Conservation (phyloP, 2,888 invertebrate genomes). For the Hydrotaea diabolus region DNA sequence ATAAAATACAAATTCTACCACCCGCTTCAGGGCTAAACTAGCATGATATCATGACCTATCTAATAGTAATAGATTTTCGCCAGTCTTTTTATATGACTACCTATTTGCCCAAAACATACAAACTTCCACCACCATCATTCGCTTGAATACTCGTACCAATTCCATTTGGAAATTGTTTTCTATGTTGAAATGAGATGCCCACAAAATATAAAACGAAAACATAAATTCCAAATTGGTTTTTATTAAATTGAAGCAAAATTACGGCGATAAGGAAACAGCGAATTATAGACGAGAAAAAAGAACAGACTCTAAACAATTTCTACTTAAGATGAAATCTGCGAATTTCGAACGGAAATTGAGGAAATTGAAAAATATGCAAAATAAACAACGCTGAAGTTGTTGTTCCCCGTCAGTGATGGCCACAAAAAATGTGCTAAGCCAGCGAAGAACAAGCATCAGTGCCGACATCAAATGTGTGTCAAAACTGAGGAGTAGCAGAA, state of each 20-base stretch:
- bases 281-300: constrained; percentile 17
- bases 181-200: not conserved
- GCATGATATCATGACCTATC: too few relatives aligned
- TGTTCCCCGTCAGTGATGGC: not conserved
- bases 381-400: not conserved
- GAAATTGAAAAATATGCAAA: constrained; percentile 52
- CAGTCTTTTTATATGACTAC: too few relatives aligned
- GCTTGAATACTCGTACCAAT: too few relatives aligned
- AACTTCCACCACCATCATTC: too few relatives aligned
- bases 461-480: not conserved
- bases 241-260: constrained; percentile 24
- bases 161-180: too few relatives aligned
- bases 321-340: constrained; percentile 9
- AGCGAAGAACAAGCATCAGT: constrained; percentile 4
- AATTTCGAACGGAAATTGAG: constrained; percentile 29
- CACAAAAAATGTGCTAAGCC: not conserved
- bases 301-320: constrained; percentile 30
- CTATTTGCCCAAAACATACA: too few relatives aligned
- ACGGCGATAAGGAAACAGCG: constrained; percentile 44
- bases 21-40: too few relatives aligned
- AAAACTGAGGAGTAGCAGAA: not conserved
- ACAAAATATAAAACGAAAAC: not conserved
- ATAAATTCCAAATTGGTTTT: constrained; percentile 17
- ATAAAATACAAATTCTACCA: too few relatives aligned
- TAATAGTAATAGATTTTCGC: too few relatives aligned